Base-by-base conservation (phyloP, 1,140 invertebrate species). In the Cydia amplana region DNA sequence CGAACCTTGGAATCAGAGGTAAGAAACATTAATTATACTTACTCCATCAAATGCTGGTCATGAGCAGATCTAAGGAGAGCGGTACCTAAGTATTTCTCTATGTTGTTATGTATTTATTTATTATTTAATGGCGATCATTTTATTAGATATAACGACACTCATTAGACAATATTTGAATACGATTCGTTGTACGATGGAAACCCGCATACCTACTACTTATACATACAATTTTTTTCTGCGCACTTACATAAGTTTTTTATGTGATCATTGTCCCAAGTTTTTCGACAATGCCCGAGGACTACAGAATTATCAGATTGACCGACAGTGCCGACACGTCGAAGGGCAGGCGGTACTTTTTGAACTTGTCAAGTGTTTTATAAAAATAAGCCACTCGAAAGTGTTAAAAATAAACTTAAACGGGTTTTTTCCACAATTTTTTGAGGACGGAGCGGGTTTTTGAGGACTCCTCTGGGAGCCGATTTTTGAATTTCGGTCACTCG, bases 261-360 rank as follows among this genome's bases (percentile, higher is more conserved):
- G 76, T 82, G 80, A 81, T 81, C 82, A 83, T 85, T 83, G 83
- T 85, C 81, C 78, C 75, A 78, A 67, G 81, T 80, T 83, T 85
- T 83, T 83, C 78, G 79, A 74, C 79, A 76, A 79, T 78, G 64
- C 75, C 75, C 65, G 80, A 83, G 85, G 84, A 83, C 79, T 74
- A 23, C 25, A 63, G n/a, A 49, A 36, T 82, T 87, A 83, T 85
- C 82, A 79, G 78, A 82, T 72, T 74, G 23, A 32, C 77, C 75
- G 77, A 60, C 55, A 23, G 55, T 12, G 23, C 55, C 55, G 55
- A 75, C 67, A 74, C 73, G 46, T 82, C 73, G 64, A 25, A 82
- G 78, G 76, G 78, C n/a, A 32, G n/a, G 76, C 79, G 77, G 75
- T 65, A 64, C 63, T 78, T 81, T 70, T 70, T 74, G 49, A 73